phyloP scores from a whole-genome alignment of 1,140 invertebrate species.

The Drosophila funebris region DNA sequence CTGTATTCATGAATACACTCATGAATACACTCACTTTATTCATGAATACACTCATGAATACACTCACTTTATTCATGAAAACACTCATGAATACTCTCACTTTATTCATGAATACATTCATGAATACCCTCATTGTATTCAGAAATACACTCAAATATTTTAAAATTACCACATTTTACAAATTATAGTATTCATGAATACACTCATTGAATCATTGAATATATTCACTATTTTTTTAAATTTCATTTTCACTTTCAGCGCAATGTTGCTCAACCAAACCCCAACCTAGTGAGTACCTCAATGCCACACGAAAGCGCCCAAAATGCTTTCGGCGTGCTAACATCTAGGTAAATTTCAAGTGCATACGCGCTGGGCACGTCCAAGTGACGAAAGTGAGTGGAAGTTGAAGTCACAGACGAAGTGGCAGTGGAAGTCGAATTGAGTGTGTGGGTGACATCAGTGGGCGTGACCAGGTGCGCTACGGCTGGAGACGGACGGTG shows the following conservation, averaged over 20 bases:
- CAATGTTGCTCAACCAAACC: conserved; percentile 48
- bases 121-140: background rate
- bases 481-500: background rate
- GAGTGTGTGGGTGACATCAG: conserved; percentile 36
- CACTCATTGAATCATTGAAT: background rate
- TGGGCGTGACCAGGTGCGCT: conserved; percentile 21
- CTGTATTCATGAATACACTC: background rate
- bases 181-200: background rate
- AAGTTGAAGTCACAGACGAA: background rate
- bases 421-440: background rate
- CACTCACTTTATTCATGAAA: too few species aligned
- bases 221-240: background rate
- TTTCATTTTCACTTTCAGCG: conserved; percentile 35
- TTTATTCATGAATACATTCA: background rate
- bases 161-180: too few species aligned
- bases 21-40: background rate
- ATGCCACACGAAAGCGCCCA: conserved; percentile 28
- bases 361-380: conserved; percentile 31
- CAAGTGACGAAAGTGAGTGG: conserved; percentile 28
- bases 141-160: background rate
- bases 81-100: too few species aligned
- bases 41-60: too few species aligned
- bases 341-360: conserved; percentile 53
- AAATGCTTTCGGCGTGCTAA: conserved; percentile 63
- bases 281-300: conserved; percentile 68